A percentile compares a stretch with the other conserved stretches of the same genome.
phyloP scores from a whole-genome alignment of 2,113 vertebrate species.

The Scopus umbretta region DNA sequence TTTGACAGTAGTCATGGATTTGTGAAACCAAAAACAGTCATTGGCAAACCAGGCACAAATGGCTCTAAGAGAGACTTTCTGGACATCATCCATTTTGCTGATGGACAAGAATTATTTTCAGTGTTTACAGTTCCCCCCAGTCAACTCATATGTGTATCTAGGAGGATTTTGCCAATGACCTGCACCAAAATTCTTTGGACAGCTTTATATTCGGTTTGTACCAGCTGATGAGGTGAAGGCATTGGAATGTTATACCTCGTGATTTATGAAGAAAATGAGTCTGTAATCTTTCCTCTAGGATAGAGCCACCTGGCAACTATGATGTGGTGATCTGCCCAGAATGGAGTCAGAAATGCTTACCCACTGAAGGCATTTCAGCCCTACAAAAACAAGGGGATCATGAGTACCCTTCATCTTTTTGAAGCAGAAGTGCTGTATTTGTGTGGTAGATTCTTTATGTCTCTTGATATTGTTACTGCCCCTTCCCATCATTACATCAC shows the following conservation, averaged over 20 bases:
- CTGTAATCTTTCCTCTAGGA: constrained; percentile 1
- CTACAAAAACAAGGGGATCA: background rate
- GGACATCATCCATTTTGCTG: background rate
- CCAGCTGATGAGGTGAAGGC: background rate
- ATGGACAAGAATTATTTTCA: background rate
- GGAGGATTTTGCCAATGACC: background rate
- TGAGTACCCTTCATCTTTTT: background rate
- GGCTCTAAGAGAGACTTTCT: background rate
- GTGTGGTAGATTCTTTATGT: background rate
- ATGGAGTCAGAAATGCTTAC: background rate
- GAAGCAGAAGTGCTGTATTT: background rate
- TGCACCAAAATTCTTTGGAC: background rate
- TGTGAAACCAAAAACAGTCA: background rate
- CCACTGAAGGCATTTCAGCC: background rate
- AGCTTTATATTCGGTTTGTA: background rate
- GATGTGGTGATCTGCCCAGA: background rate
- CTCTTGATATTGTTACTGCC: background rate
- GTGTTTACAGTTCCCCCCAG: background rate
- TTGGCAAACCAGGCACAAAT: background rate
- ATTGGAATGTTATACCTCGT: background rate
- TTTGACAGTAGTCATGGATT: background rate
- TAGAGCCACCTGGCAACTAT: constrained; percentile 1
- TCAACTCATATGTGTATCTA: background rate
- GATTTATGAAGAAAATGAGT: background rate
- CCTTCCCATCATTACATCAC: background rate